Evolutionary conservation across 2,888 invertebrate species (phyloP).

Genomic region (Troides aeacus): DNA sequence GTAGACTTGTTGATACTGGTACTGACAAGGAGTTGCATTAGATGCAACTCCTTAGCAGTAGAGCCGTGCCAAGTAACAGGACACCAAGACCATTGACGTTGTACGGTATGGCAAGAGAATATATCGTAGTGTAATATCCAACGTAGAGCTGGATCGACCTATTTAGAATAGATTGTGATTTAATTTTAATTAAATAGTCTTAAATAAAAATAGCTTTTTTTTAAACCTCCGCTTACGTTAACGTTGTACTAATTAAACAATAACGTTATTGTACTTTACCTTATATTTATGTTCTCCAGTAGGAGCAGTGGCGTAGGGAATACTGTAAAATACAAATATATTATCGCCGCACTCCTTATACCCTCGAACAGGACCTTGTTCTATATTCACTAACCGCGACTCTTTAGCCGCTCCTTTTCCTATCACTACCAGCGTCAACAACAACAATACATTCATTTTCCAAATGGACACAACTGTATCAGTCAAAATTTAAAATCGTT

Average conservation of each 20-base stretch:
- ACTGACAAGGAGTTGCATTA: too few relatives aligned
- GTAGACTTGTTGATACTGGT: too few relatives aligned
- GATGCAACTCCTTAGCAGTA: too few relatives aligned
- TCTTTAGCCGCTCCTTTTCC: conserved; percentile 11
- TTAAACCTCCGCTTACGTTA: too few relatives aligned
- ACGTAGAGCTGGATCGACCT: too few relatives aligned
- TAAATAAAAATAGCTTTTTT: too few relatives aligned
- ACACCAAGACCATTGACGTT: conserved; percentile 30
- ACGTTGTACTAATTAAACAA: too few relatives aligned
- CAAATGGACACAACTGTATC: background rate
- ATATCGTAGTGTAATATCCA: too few relatives aligned
- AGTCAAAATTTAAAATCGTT: background rate
- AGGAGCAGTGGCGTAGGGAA: conserved; percentile 60
- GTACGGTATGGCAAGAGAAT: conserved; percentile 1
- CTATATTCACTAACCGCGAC: conserved; percentile 38
- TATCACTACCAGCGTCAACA: background rate
- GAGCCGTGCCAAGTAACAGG: too few relatives aligned
- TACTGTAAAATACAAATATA: conserved; percentile 42
- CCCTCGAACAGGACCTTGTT: conserved; percentile 50
- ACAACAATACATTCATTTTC: background rate
- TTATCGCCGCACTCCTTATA: conserved; percentile 33
- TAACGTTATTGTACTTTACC: too few relatives aligned
- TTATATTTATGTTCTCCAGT: conserved; percentile 46
- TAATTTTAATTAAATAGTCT: too few relatives aligned
- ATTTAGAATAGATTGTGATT: too few relatives aligned